phyloP scores from a whole-genome alignment of 2,113 vertebrate genomes.

The Callipepla californica region DNA sequence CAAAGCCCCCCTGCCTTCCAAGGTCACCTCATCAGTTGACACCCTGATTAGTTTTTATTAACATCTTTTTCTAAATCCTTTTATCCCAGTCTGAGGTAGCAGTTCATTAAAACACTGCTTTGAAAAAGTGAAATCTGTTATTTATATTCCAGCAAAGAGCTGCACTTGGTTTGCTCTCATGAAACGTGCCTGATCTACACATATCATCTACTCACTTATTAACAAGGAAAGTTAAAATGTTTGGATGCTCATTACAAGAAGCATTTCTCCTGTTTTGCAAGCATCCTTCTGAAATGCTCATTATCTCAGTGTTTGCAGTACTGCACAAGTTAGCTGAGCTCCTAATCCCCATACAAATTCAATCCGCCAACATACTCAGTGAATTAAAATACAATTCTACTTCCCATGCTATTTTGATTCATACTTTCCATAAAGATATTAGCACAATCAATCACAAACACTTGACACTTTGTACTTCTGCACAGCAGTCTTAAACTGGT shows the following conservation, averaged over 20 bases:
- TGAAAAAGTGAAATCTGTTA: not conserved
- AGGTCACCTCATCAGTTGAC: not conserved
- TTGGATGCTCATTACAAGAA: not conserved
- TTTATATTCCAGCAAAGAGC: not conserved
- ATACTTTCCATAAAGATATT: slow-evolving; percentile 47
- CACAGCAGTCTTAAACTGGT: not conserved
- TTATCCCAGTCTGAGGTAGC: not conserved
- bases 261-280: not conserved
- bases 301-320: not conserved
- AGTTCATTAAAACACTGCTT: not conserved
- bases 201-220: not conserved
- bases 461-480: not conserved
- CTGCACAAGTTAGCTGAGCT: not conserved
- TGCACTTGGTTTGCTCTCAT: not conserved
- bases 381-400: slow-evolving; percentile 33
- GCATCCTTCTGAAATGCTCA: not conserved
- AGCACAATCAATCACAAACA: slow-evolving; percentile 12
- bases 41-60: not conserved
- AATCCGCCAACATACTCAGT: not conserved
- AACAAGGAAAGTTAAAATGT: not conserved
- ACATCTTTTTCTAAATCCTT: not conserved
- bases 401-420: slow-evolving; percentile 52
- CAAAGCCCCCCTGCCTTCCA: not conserved
- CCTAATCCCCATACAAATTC: not conserved
- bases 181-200: not conserved